Evolutionary conservation across 2,888 invertebrate genomes (phyloP).

Genomic region (Ophonus ardosiacus): DNA sequence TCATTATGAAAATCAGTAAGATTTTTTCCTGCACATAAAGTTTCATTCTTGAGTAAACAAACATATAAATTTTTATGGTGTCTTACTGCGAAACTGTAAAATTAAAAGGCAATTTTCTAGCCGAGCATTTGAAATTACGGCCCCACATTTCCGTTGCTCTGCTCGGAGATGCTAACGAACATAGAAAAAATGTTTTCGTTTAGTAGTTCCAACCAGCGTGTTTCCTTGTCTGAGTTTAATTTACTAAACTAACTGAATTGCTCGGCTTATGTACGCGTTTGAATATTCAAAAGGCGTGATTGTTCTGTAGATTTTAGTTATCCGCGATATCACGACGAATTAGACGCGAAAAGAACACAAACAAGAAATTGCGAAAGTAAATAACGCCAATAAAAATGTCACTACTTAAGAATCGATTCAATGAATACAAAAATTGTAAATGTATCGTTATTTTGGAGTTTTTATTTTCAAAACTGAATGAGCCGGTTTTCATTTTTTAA

Average conservation of each 20-base stretch:
- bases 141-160: slow-evolving; percentile 9
- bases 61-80: slow-evolving; percentile 42
- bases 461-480: too few species aligned
- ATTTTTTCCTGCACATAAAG: slow-evolving; percentile 22
- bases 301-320: slow-evolving; percentile 2
- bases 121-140: slow-evolving; percentile 26
- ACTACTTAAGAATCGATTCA: too few species aligned
- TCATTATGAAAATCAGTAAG: slow-evolving; percentile 29
- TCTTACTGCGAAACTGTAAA: slow-evolving; percentile 46
- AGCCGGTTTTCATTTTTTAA: too few species aligned
- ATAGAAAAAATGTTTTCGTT: slow-evolving; percentile 36
- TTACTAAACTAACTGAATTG: slow-evolving; percentile 23
- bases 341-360: too few species aligned
- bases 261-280: background rate
- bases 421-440: too few species aligned
- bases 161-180: slow-evolving; percentile 28
- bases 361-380: too few species aligned
- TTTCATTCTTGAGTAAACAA: slow-evolving; percentile 38
- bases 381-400: too few species aligned
- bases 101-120: slow-evolving; percentile 52
- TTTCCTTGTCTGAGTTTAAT: slow-evolving; percentile 10
- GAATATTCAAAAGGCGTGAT: slow-evolving; percentile 13
- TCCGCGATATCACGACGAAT: background rate
- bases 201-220: slow-evolving; percentile 13
- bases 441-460: too few species aligned